Percentiles rank a stretch among this genome's conserved stretches.
These are phyloP conservation scores for Himalopsyche anomala DNA, from an alignment of 2,888 invertebrate genomes.

Conservation along the genomic window DNA sequence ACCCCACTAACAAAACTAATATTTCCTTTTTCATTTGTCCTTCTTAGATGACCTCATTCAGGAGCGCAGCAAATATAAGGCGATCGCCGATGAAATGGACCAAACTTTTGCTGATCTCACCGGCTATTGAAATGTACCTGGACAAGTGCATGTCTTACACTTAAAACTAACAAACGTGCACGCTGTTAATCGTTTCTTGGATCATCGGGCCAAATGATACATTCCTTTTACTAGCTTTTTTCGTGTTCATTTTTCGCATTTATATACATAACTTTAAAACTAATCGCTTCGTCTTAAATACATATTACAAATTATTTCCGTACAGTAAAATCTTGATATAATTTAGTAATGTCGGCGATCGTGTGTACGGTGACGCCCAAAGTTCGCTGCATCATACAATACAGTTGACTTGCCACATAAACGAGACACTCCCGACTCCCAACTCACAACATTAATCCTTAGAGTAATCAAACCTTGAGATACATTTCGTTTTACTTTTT, in stretches of 20 bases:
- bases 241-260: not conserved
- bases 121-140: constrained; percentile 82
- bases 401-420: no score
- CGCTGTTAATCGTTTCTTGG: not conserved
- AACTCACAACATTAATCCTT: no score
- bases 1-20: constrained; percentile 53
- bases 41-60: constrained; percentile 89
- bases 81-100: constrained; percentile 98
- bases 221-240: constrained; percentile 13
- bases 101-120: constrained; percentile 96
- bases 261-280: not conserved
- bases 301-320: no score
- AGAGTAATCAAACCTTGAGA: no score
- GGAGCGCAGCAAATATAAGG: constrained; percentile 98
- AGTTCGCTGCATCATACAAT: no score
- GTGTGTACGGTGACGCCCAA: no score
- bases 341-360: no score
- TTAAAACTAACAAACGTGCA: not conserved
- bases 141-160: not conserved
- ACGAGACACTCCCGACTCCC: no score
- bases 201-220: not conserved
- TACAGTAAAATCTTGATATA: no score
- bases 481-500: no score
- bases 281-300: not conserved
- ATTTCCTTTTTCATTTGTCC: constrained; percentile 56